These are phyloP conservation scores for Heptranchias perlo DNA, from an alignment of 2,113 vertebrate genomes.

Conservation along the genomic window DNA sequence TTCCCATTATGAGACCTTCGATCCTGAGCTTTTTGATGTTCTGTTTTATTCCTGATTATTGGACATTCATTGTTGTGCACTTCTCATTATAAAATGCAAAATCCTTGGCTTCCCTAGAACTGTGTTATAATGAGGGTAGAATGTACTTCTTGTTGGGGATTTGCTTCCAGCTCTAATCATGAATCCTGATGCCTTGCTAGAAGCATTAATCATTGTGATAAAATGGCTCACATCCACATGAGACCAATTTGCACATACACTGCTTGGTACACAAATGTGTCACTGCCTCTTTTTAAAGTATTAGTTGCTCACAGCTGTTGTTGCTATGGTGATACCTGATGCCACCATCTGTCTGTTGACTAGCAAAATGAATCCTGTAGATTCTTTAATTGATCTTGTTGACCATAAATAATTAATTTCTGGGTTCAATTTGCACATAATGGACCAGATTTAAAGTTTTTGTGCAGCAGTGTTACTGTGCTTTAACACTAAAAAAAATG, in stretches of 20 bases:
- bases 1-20: not conserved
- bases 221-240: conserved; percentile 30
- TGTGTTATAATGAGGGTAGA: not conserved
- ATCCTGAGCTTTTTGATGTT: not conserved
- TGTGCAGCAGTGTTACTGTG: not conserved
- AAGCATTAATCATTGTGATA: conserved; percentile 17
- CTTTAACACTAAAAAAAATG: not conserved
- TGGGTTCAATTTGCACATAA: conserved; percentile 27
- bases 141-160: not conserved
- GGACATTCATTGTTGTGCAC: not conserved
- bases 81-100: not conserved
- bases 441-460: not conserved
- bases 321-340: conserved; percentile 33
- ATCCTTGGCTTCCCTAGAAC: not conserved
- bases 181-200: too few relatives aligned
- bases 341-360: conserved; percentile 33
- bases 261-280: conserved; percentile 27
- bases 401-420: conserved; percentile 36
- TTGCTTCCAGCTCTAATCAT: not conserved
- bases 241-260: conserved; percentile 32
- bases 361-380: conserved; percentile 30
- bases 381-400: conserved; percentile 36
- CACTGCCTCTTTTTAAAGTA: conserved; percentile 29
- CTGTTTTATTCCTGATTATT: not conserved
- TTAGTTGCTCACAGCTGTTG: conserved; percentile 24